Conservation (phyloP, 2,888 invertebrate genomes). For the Athalia rosae region DNA sequence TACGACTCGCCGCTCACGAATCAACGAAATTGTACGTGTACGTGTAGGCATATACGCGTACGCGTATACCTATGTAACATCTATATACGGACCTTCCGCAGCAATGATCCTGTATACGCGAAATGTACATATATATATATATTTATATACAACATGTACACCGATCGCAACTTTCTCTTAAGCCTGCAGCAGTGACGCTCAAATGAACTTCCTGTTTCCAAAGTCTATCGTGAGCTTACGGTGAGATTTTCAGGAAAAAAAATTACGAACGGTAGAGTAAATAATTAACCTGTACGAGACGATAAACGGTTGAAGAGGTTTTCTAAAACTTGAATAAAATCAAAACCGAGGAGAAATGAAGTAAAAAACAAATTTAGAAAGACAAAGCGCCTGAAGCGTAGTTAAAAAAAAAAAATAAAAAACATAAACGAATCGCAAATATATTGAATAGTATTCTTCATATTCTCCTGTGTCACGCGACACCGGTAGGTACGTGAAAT, state of each 20-base stretch:
- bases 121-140: constrained; percentile 63
- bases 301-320: too few species aligned
- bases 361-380: too few species aligned
- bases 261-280: not conserved
- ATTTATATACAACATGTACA: too few species aligned
- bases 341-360: too few species aligned
- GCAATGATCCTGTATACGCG: constrained; percentile 56
- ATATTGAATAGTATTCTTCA: not conserved
- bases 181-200: constrained; percentile 65
- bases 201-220: constrained; percentile 69
- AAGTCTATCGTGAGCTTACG: not conserved
- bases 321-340: too few species aligned
- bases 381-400: not conserved
- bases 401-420: not conserved
- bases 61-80: not conserved
- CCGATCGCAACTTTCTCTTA: constrained; percentile 71
- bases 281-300: too few species aligned
- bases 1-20: not conserved
- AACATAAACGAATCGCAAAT: not conserved
- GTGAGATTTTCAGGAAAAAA: not conserved
- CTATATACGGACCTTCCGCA: constrained; percentile 30
- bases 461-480: constrained; percentile 14
- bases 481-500: constrained; percentile 22
- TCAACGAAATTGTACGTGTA: constrained; percentile 4
- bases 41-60: not conserved